Base-by-base conservation (phyloP, 2,888 invertebrate species). In the Syrphus vitripennis region DNA sequence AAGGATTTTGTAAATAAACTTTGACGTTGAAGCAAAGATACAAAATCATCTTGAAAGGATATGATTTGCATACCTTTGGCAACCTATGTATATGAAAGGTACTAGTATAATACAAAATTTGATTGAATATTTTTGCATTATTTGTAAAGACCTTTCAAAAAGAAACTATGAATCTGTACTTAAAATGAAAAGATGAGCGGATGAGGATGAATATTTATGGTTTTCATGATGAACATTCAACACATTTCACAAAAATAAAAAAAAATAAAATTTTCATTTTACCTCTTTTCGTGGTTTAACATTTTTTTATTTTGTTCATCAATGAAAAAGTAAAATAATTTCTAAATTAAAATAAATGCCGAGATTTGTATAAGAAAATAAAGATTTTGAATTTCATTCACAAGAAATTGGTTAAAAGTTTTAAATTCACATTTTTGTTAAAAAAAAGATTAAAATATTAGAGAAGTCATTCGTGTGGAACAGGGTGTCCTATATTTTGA, bases 101-200 rank as follows among this genome's bases (percentile, higher is more conserved):
- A 40, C 3, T 1, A 6, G 7, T 48, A 57, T n/a, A n/a, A n/a
- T 5, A 57, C 57, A 31, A 31, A 57, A 57, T 57, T 6, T 16
- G 55, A 57, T 57, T 31, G 55, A 31, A 57, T 31, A 57, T 53
- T 53, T 53, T 53, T 29, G 26, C n/a, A 53, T n/a, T n/a, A n/a
- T 29, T 50, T 50, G 14, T 14, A 50, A 26, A 9, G 12, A 14
- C 14, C 4, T 6, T 5, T 14, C 9, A 24, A 53, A 26, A 29
- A 9, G 1, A 9, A 53, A 53, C 26, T 9, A 45, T 9, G 31
- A 12, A 4, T 14, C 29, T 9, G 31, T 34, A n/a, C 31, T 3
- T 19, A 12, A 34, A 21, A 21, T 45, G 12, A 14, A 21, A 48
- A 48, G 1, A 45, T 42, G 42, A 19, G 10, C 4, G 9, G 21